A percentile compares a stretch with the other conserved stretches of the same genome.
Evolutionary conservation across 2,888 invertebrate species (phyloP).

Genomic region (Beris chalybata): DNA sequence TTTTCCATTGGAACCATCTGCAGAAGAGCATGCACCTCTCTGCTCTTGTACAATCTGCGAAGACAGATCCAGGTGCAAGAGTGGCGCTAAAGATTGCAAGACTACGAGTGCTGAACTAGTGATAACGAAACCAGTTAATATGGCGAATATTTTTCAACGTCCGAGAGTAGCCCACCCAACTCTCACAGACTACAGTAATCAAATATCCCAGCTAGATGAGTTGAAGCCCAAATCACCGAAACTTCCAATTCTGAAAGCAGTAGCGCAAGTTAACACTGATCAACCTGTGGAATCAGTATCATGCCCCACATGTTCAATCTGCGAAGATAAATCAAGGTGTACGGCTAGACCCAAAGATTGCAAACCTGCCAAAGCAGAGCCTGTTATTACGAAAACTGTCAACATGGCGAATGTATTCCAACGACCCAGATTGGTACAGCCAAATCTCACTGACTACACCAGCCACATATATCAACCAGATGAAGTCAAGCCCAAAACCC

Average conservation of each 20-base stretch:
- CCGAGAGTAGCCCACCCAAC: conserved; percentile 1
- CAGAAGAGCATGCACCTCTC: too few relatives aligned
- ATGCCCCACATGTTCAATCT: neutral
- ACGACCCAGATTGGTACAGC: too few relatives aligned
- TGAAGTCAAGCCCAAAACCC: neutral
- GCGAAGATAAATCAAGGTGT: neutral
- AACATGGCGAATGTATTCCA: neutral
- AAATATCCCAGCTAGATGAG: neutral
- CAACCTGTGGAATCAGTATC: neutral
- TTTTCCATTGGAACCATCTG: too few relatives aligned
- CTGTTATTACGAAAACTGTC: neutral
- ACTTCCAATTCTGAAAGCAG: neutral
- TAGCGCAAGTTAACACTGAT: neutral
- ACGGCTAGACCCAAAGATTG: neutral
- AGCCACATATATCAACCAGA: neutral
- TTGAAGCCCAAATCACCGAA: neutral
- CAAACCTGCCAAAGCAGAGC: neutral
- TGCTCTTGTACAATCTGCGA: too few relatives aligned
- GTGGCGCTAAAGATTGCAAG: neutral
- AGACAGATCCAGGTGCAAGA: neutral
- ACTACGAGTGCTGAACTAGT: neutral
- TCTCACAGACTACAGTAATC: neutral
- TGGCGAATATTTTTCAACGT: neutral
- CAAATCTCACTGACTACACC: too few relatives aligned
- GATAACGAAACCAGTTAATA: neutral